These are phyloP conservation scores for Enteromius argenteus DNA, from an alignment of 2,797 vertebrate genomes.

Conservation along the genomic window DNA sequence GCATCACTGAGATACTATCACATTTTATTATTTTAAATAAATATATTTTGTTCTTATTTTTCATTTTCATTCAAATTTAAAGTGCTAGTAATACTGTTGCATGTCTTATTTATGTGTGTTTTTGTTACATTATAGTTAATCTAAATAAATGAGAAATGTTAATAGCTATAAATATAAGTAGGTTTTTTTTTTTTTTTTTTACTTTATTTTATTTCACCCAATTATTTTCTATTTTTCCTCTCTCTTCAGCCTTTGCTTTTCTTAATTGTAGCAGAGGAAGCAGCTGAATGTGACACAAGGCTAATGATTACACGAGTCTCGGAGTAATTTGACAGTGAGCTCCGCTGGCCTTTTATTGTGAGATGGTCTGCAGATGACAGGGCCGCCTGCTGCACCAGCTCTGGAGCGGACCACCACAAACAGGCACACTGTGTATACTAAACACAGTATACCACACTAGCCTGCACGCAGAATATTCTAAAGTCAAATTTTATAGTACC, in stretches of 20 bases:
- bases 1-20: neutral
- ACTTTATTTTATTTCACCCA: neutral
- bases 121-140: neutral
- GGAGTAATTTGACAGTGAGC: slow-evolving; percentile 25
- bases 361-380: slow-evolving; percentile 81
- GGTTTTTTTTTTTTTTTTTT: neutral
- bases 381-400: slow-evolving; percentile 79
- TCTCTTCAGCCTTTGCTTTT: slow-evolving; percentile 70
- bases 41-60: neutral
- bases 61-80: neutral
- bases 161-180: neutral
- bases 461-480: neutral
- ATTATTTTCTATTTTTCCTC: slow-evolving; percentile 34
- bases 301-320: slow-evolving; percentile 53
- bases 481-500: neutral
- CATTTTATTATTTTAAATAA: too few species aligned
- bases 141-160: neutral
- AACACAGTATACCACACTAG: slow-evolving; percentile 18
- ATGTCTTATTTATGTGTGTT: neutral
- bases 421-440: neutral
- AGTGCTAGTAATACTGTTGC: neutral
- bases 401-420: slow-evolving; percentile 54
- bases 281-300: slow-evolving; percentile 82
- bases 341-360: slow-evolving; percentile 67
- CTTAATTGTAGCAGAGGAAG: slow-evolving; percentile 74